phyloP scores from a whole-genome alignment of 2,888 invertebrate genomes.

The Fragum sueziense region DNA sequence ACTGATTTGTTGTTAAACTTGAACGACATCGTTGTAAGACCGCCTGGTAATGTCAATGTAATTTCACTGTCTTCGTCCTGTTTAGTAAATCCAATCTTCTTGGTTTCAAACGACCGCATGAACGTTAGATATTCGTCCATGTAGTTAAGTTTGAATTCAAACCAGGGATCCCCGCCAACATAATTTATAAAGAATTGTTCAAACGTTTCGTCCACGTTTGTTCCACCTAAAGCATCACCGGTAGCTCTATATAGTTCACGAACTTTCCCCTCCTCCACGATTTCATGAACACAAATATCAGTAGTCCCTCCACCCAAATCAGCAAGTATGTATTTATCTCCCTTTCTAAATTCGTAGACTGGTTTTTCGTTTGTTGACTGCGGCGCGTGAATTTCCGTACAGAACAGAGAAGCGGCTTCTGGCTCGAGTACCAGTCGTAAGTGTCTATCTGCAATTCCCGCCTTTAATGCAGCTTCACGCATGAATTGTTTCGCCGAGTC shows the following conservation, averaged over 20 bases:
- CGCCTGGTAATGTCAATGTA: slow-evolving; percentile 6
- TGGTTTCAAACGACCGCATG: slow-evolving; percentile 27
- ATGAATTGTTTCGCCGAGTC: slow-evolving; percentile 47
- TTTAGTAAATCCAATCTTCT: slow-evolving; percentile 20
- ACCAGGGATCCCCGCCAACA: slow-evolving; percentile 21
- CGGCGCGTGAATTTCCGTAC: slow-evolving; percentile 16
- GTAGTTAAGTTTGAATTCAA: slow-evolving; percentile 19
- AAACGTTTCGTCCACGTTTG: slow-evolving; percentile 20
- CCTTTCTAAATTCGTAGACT: slow-evolving; percentile 3
- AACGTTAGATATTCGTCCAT: slow-evolving; percentile 27
- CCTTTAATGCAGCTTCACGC: slow-evolving; percentile 40
- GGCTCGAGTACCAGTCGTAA: slow-evolving; percentile 42
- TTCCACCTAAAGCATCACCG: slow-evolving; percentile 34
- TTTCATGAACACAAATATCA: slow-evolving; percentile 38
- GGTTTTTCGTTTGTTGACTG: slow-evolving; percentile 5
- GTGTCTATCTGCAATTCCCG: slow-evolving; percentile 32
- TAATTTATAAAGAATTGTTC: slow-evolving; percentile 15
- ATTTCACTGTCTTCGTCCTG: not conserved
- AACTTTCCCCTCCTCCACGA: slow-evolving; percentile 13
- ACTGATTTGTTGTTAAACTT: not conserved
- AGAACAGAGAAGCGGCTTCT: slow-evolving; percentile 51
- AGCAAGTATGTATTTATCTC: slow-evolving; percentile 38
- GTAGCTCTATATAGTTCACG: slow-evolving; percentile 34
- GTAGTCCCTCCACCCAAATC: slow-evolving; percentile 44
- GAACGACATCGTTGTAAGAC: not conserved